These are phyloP conservation scores for Eulithis testata DNA, from an alignment of 2,888 invertebrate species.

Conservation along the genomic window DNA sequence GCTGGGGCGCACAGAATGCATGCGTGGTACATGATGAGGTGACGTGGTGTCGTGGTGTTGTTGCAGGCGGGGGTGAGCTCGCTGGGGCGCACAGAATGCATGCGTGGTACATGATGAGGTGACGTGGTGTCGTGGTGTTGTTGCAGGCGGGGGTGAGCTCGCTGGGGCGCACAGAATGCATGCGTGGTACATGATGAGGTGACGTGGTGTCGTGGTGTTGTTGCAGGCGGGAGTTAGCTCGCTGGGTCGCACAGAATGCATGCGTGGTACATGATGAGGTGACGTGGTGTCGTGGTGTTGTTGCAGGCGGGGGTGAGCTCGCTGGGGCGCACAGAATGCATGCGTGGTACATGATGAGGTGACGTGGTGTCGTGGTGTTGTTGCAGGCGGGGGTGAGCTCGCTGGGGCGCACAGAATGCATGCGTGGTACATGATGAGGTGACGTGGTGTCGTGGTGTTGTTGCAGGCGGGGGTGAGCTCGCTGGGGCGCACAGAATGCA, in stretches of 20 bases:
- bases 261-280: too few relatives aligned
- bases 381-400: conserved; percentile 86
- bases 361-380: conserved; percentile 61
- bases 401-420: conserved; percentile 83
- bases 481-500: conserved; percentile 83
- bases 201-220: conserved; percentile 61
- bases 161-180: conserved; percentile 83
- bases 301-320: conserved; percentile 86
- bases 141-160: conserved; percentile 86
- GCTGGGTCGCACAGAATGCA: conserved; percentile 83
- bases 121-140: conserved; percentile 61
- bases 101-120: too few relatives aligned
- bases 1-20: conserved; percentile 83
- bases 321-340: conserved; percentile 83
- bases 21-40: too few relatives aligned
- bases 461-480: conserved; percentile 86
- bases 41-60: conserved; percentile 61
- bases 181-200: too few relatives aligned
- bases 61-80: conserved; percentile 86
- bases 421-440: too few relatives aligned
- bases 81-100: conserved; percentile 83
- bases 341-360: too few relatives aligned
- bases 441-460: conserved; percentile 61
- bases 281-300: conserved; percentile 61
- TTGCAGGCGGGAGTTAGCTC: conserved; percentile 86